These are phyloP conservation scores for Myotis vivesi DNA, from an alignment of 2,797 vertebrate genomes.

Conservation along the genomic window DNA sequence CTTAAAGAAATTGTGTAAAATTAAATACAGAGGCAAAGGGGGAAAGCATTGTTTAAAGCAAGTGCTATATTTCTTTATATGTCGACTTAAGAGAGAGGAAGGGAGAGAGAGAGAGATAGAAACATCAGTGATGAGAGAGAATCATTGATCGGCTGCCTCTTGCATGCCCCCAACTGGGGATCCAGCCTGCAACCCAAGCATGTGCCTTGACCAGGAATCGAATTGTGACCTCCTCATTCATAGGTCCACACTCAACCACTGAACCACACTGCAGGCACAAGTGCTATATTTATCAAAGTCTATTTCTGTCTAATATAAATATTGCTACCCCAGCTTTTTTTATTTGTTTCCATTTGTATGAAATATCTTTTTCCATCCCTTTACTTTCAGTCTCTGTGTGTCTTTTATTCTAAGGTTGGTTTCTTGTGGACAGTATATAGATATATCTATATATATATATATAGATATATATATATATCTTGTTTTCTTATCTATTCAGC, in stretches of 20 bases:
- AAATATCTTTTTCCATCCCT: not conserved
- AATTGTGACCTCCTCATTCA: too few relatives aligned
- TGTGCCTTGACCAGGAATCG: too few relatives aligned
- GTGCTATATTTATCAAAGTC: not conserved
- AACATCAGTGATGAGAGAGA: too few relatives aligned
- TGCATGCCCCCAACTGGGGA: too few relatives aligned
- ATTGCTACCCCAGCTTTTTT: not conserved
- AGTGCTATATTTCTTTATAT: not conserved
- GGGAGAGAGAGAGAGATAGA: too few relatives aligned
- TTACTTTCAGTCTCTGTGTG: not conserved
- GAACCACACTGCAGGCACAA: too few relatives aligned
- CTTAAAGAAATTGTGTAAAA: not conserved
- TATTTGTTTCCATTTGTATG: not conserved
- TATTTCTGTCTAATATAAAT: not conserved
- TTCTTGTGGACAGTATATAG: not conserved
- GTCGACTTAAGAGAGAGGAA: too few relatives aligned
- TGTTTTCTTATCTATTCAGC: not conserved
- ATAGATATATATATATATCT: not conserved
- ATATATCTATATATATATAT: too few relatives aligned
- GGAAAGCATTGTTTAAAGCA: constrained; percentile 32
- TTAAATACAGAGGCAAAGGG: not conserved
- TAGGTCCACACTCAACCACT: too few relatives aligned
- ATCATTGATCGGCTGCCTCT: too few relatives aligned
- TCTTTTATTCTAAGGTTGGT: not conserved
- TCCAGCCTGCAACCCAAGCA: too few relatives aligned